Percentiles rank a stretch among this genome's conserved stretches.
Evolutionary conservation across 2,888 invertebrate genomes (phyloP).

Genomic region (Sturmia bella): DNA sequence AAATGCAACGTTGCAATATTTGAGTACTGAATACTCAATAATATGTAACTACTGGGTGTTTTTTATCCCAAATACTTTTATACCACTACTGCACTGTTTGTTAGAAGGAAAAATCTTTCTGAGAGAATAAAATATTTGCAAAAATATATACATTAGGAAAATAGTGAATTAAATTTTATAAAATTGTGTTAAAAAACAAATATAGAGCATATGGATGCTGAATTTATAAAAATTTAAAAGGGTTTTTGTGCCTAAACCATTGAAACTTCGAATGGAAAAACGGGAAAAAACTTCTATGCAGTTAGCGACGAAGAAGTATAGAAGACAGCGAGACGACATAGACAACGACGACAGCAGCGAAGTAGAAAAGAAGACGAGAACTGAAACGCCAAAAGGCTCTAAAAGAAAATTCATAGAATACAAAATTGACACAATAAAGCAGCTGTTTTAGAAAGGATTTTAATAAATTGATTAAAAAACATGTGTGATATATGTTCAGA

Average conservation of each 20-base stretch:
- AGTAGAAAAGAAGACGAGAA: conserved; percentile 65
- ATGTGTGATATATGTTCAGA: conserved; percentile 98
- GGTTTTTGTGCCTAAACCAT: conserved; percentile 42
- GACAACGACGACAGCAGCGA: conserved; percentile 65
- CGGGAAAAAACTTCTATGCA: conserved; percentile 57
- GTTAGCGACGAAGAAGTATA: conserved; percentile 69
- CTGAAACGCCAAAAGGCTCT: conserved; percentile 61
- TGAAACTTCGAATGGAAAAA: conserved; percentile 69
- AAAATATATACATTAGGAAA: conserved; percentile 40
- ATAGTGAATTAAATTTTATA: conserved; percentile 60
- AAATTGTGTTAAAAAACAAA: conserved; percentile 44
- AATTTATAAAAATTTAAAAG: conserved; percentile 58
- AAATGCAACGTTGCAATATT: conserved; percentile 33
- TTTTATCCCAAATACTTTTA: conserved; percentile 17
- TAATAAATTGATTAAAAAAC: conserved; percentile 75
- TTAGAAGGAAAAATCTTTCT: conserved; percentile 57
- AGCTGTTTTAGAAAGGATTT: conserved; percentile 46
- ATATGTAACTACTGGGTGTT: conserved; percentile 8
- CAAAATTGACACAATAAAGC: conserved; percentile 42
- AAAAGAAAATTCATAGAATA: conserved; percentile 40
- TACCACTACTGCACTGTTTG: conserved; percentile 62
- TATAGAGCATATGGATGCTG: conserved; percentile 50
- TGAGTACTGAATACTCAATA: conserved; percentile 20
- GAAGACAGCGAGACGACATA: conserved; percentile 61
- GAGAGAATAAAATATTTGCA: conserved; percentile 51